A percentile compares a stretch with the other conserved stretches of the same genome.
Evolutionary conservation across 2,888 invertebrate species (phyloP).

Genomic region (Oscheius sp.): DNA sequence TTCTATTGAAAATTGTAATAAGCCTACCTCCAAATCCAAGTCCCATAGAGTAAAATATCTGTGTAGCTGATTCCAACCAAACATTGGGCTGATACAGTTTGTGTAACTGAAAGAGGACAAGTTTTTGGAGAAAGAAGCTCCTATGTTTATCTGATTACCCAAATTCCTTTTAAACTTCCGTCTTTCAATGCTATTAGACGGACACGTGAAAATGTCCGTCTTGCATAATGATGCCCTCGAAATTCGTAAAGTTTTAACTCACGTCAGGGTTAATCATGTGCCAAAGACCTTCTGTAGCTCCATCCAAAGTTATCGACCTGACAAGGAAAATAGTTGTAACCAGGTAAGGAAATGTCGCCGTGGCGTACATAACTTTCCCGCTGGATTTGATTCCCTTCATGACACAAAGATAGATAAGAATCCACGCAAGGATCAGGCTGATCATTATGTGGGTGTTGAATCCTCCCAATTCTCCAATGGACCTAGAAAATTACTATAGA

Average conservation of each 20-base stretch:
- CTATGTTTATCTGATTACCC: background rate
- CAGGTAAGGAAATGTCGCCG: constrained; percentile 92
- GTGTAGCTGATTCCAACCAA: constrained; percentile 95
- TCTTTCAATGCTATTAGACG: constrained; percentile 9
- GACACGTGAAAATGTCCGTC: background rate
- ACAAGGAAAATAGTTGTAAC: constrained; percentile 94
- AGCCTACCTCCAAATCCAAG: constrained; percentile 90
- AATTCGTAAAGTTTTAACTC: constrained; percentile 59
- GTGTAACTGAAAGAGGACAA: constrained; percentile 79
- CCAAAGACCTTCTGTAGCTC: constrained; percentile 85
- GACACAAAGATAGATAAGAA: constrained; percentile 90
- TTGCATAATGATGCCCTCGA: constrained; percentile 7
- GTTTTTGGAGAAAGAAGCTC: background rate
- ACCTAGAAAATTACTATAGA: constrained; percentile 44
- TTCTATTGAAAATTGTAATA: background rate
- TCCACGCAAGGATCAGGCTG: constrained; percentile 88
- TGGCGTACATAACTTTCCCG: constrained; percentile 95
- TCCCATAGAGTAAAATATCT: constrained; percentile 95
- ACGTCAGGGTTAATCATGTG: constrained; percentile 95
- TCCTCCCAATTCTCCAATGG: constrained; percentile 82
- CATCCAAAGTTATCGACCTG: constrained; percentile 87
- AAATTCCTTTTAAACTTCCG: background rate
- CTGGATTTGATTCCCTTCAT: constrained; percentile 97
- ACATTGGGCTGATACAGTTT: constrained; percentile 88
- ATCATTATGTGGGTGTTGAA: constrained; percentile 93